Percentiles rank a stretch among this genome's conserved stretches.
These are phyloP conservation scores for Harpalus rufipes DNA, from an alignment of 2,888 invertebrate genomes.

Conservation along the genomic window DNA sequence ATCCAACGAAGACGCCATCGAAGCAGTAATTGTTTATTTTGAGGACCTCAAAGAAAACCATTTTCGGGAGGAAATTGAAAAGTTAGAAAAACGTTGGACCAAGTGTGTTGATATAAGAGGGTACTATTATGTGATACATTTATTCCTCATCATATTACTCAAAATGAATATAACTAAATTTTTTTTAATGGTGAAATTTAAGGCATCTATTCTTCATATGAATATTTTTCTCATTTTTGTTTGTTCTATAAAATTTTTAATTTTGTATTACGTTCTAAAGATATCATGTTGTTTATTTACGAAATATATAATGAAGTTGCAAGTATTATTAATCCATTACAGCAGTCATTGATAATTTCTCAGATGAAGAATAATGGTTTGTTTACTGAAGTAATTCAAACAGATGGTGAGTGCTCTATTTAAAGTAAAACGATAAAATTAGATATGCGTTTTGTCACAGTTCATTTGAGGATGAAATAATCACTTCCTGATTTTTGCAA, in stretches of 20 bases:
- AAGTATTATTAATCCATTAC: background rate
- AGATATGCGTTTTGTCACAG: slow-evolving; percentile 3
- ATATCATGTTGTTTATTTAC: background rate
- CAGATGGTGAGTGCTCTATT: background rate
- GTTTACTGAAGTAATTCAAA: background rate
- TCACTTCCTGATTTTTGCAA: slow-evolving; percentile 24
- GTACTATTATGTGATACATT: too few species aligned
- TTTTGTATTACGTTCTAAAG: background rate
- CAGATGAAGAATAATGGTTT: background rate
- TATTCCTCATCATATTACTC: too few species aligned
- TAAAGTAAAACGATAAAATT: slow-evolving; percentile 10
- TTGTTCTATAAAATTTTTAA: background rate
- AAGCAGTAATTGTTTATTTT: too few species aligned
- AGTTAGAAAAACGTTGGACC: too few species aligned
- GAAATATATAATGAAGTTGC: background rate
- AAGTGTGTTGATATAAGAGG: too few species aligned
- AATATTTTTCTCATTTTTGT: too few species aligned
- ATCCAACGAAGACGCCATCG: too few species aligned
- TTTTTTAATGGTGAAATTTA: too few species aligned
- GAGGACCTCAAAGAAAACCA: too few species aligned
- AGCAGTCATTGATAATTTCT: slow-evolving; percentile 2
- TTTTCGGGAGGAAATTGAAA: too few species aligned
- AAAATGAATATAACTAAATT: too few species aligned
- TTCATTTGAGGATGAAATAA: slow-evolving; percentile 20
- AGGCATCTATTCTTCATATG: too few species aligned